Evolutionary conservation across 2,797 vertebrate genomes (phyloP).

Genomic region (Remorina albescens): DNA sequence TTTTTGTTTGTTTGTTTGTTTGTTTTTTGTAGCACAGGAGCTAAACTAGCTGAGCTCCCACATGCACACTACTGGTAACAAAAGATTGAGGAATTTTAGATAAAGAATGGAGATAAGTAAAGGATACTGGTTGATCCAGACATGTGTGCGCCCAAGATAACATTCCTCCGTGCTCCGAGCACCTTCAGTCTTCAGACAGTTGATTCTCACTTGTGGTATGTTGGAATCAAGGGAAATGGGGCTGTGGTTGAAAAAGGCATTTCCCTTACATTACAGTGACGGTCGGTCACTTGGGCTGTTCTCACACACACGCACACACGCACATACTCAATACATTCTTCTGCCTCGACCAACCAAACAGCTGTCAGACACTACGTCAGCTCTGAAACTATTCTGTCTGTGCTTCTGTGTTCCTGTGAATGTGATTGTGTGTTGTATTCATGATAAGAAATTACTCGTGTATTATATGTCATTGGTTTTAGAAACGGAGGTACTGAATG

Average conservation of each 20-base stretch:
- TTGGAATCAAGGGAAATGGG: constrained; percentile 65
- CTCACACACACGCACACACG: constrained; percentile 24
- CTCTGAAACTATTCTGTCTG: constrained; percentile 60
- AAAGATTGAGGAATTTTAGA: constrained; percentile 19
- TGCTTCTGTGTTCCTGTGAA: constrained; percentile 48
- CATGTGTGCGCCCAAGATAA: constrained; percentile 64
- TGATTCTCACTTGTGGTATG: constrained; percentile 64
- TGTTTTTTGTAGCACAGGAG: constrained; percentile 19
- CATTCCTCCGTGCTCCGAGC: constrained; percentile 56
- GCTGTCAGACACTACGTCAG: constrained; percentile 83
- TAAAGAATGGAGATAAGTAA: constrained; percentile 47
- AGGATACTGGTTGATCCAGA: constrained; percentile 48
- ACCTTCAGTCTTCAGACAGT: constrained; percentile 58
- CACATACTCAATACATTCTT: constrained; percentile 65
- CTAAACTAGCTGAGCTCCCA: constrained; percentile 30
- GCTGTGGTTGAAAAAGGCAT: constrained; percentile 75
- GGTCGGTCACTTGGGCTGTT: constrained; percentile 57
- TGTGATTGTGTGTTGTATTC: constrained; percentile 28
- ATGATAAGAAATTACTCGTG: constrained; percentile 34
- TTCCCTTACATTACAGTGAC: constrained; percentile 72
- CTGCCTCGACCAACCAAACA: constrained; percentile 70
- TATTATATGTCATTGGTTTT: constrained; percentile 20
- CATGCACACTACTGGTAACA: constrained; percentile 35
- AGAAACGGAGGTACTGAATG: constrained; percentile 18
- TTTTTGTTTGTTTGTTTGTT: too few relatives aligned